phyloP scores from a whole-genome alignment of 2,888 invertebrate species.

The Chaitophorus viminalis region DNA sequence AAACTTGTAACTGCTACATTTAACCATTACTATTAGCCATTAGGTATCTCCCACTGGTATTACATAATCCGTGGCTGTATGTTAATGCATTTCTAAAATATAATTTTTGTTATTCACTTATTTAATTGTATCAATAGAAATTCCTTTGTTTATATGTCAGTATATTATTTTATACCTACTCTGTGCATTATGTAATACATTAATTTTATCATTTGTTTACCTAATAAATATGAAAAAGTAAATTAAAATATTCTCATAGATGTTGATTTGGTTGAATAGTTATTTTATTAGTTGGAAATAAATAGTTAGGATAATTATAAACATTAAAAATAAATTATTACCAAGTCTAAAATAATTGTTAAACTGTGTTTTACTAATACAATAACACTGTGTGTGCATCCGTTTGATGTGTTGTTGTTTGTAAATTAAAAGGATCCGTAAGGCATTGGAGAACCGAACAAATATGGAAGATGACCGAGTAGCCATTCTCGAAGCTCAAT shows the following conservation, averaged over 20 bases:
- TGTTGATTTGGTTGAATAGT: not conserved
- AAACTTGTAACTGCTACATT: too few relatives aligned
- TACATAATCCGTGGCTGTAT: too few relatives aligned
- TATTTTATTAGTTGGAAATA: not conserved
- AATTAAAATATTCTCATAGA: not conserved
- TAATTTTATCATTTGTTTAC: not conserved
- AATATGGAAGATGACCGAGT: slow-evolving; percentile 99
- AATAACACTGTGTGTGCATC: slow-evolving; percentile 62
- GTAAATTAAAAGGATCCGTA: slow-evolving; percentile 81
- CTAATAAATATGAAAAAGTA: not conserved
- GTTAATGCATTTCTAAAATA: too few relatives aligned
- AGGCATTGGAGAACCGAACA: slow-evolving; percentile 98
- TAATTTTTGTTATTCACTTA: not conserved
- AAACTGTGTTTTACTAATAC: slow-evolving; percentile 13
- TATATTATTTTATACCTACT: too few relatives aligned
- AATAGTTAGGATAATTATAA: not conserved
- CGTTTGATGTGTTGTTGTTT: slow-evolving; percentile 57
- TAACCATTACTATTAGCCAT: too few relatives aligned
- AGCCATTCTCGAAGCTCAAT: slow-evolving; percentile 95
- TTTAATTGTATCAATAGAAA: not conserved
- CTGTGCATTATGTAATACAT: not conserved
- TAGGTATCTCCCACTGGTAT: too few relatives aligned
- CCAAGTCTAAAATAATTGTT: not conserved
- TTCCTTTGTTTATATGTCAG: not conserved
- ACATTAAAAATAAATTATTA: not conserved